Base-by-base conservation (phyloP, 2,797 vertebrate species). In the Anableps anableps region DNA sequence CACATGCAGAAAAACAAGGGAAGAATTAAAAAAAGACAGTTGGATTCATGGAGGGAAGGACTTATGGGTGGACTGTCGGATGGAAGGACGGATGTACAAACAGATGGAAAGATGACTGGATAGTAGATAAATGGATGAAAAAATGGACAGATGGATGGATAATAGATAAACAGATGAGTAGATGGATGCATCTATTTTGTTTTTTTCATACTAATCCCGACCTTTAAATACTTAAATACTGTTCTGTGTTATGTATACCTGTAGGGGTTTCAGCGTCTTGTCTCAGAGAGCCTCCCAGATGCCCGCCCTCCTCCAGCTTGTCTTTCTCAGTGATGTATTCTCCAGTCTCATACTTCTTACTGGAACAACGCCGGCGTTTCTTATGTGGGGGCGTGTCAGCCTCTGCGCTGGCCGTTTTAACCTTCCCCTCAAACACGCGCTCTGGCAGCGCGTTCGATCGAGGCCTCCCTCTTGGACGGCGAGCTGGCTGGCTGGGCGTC, bases 301-400 rank as follows among this genome's bases (percentile, higher is more conserved):
- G 91, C 51, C 93, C 94, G 72, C 93, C 94, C 29, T 96, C 96
- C 55, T 93, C 96, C 80, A 96, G 95, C 89, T 97, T 97, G 88
- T 97, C 97, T 79, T 96, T 96, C 90, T 98, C 98, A 0, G 96
- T 98, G 91, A 99, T 88, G 91, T 99, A 99, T 71, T 99, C 98
- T 66, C 98, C 98, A 0, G 96, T 99, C 93, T 99, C 97, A 86
- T 99, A 99, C 85, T 98, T 99, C 80, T 96, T 96, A 92, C 95
- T 99, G 79, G 97, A 97, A 93, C 97, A 98, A 34, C 98, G 95
- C 82, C 96, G 96, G 82, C 98, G 96, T 81, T 98, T 99, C 95
- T 97, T 98, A 78, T 95, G 95, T 82, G 94, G 93, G 31, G 96
- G 80, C 14, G 94, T 86, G 76, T 96, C 95, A 8, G 94, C 92